Base-by-base conservation (phyloP, 92 coral and sea anemone species). In the Isaurus tuberculatus region DNA sequence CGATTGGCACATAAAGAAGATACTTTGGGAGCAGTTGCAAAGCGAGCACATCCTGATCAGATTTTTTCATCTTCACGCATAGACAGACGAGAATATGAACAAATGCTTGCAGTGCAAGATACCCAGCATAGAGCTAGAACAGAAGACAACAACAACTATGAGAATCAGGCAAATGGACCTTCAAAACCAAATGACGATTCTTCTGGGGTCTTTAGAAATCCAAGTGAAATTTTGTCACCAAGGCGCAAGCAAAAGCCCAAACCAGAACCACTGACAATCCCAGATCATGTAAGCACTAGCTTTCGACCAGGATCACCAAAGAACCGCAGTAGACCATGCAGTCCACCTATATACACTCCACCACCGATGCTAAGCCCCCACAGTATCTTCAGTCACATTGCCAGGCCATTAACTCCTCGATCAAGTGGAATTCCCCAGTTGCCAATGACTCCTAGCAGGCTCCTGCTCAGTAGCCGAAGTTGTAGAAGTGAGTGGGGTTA, bases 351-450 rank as follows among this genome's bases (percentile, higher is more conserved):
- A 2, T 96, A 94, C 84, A 96, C 99, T 4, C 99, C 99, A 10
- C 99, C 99, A 1, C 99, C 99, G 6, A 96, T 96, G 99, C 89
- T 96, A 7, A 96, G 99, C 31, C 99, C 99, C 8, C 96, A 89
- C 72, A 96, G 99, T 64, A 87, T 94, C 44, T 96, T 89, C 90
- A 86, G 93, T 28, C 98, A 95, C 86, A 91, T 94, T 19, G 88
- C 94, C 26, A 94, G 97, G 53, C 92, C 89, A 46, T 34, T 92
- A 65, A 94, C 99, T 6, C 99, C 99, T 49, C 90, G 98, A 29
- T 88, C 90, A 72, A 86, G 89, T 75, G 92, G 90, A 2, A 80
- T 92, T 23, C 91, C 93, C 19, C 93, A 90, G 73, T 57, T 87
- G 64, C 97, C 97, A 32, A 91, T 94, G 92, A 96, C 99, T 28